Base-by-base conservation (phyloP, 2,888 invertebrate species). In the Rhamnusium bicolor region DNA sequence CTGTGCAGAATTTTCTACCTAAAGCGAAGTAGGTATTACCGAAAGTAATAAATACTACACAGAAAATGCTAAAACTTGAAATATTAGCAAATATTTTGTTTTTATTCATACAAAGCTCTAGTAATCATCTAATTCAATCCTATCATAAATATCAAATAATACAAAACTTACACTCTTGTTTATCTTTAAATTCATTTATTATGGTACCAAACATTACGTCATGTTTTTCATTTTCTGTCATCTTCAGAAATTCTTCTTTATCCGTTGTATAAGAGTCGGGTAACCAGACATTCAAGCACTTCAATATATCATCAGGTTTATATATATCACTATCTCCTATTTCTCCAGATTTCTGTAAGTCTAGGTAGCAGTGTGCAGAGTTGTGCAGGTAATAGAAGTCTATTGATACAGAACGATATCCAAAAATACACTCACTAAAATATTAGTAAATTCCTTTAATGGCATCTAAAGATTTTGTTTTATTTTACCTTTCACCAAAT, bases 371-470 rank as follows among this genome's bases (percentile, higher is more conserved):
- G 82, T 78, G 80, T 12, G 82, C 78, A 0, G 85, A 85, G 74
- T 85, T 84, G 71, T 85, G 85, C 10, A 84, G 73, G 62, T 84
- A 84, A 72, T 79, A 79, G 61, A 85, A 27, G 14, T 74, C 69
- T 14, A 85, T 92, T 72, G 91, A 90, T 40, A 98, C 89, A 83
- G 96, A 94, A 84, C 94, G 93, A 86, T 97, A 99, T 2, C 98
- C 99, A 90, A 97, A 98, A 86, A 99, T 97, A 75, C 93, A 94
- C 89, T 99, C 99, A 83, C 86, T 87, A 71, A 18, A 82, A 84
- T 56, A 53, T 76, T 61, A 58, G 63, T 60, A 62, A 53, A 27
- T 1, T 10, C 2, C 10, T 27, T 56, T 14, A 21, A 56, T 14
- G n/a, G 7, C 2, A 92, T 84, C 61, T 12, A 29, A 56, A 75